Evolutionary conservation across 2,888 invertebrate species (phyloP).

Genomic region (Diadegma fenestrale): DNA sequence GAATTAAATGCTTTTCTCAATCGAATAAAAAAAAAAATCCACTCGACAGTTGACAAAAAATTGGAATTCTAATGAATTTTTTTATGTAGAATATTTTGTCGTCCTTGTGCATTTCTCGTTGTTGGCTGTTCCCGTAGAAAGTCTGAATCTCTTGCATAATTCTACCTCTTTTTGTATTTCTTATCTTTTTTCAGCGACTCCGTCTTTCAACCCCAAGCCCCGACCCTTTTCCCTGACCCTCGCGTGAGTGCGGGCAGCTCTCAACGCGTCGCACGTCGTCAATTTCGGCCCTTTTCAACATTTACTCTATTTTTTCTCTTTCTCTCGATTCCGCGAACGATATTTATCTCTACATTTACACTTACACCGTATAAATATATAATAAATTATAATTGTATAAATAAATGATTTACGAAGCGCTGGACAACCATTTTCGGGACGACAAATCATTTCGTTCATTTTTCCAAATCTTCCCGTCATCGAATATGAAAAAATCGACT

Average conservation of each 20-base stretch:
- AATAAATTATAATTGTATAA: constrained; percentile 52
- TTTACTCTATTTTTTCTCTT: constrained; percentile 39
- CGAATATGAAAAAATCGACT: constrained; percentile 2
- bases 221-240: constrained; percentile 87
- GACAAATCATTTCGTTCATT: constrained; percentile 16
- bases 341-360: constrained; percentile 64
- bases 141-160: constrained; percentile 66
- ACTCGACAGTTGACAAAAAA: neutral
- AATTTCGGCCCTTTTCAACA: constrained; percentile 67
- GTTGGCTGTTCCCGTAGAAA: constrained; percentile 51
- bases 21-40: neutral
- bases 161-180: constrained; percentile 79
- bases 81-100: constrained; percentile 51
- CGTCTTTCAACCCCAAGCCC: constrained; percentile 87
- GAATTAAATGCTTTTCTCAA: neutral
- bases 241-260: constrained; percentile 85
- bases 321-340: constrained; percentile 42
- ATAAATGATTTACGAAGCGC: constrained; percentile 43
- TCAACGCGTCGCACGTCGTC: constrained; percentile 78
- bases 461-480: neutral
- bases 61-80: neutral
- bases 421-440: constrained; percentile 43
- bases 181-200: constrained; percentile 87
- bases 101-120: constrained; percentile 30
- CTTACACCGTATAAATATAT: constrained; percentile 46